Percentiles rank a stretch among this genome's conserved stretches.
Conservation (phyloP, 2,113 vertebrate species). For the Lasiurus cinereus region DNA sequence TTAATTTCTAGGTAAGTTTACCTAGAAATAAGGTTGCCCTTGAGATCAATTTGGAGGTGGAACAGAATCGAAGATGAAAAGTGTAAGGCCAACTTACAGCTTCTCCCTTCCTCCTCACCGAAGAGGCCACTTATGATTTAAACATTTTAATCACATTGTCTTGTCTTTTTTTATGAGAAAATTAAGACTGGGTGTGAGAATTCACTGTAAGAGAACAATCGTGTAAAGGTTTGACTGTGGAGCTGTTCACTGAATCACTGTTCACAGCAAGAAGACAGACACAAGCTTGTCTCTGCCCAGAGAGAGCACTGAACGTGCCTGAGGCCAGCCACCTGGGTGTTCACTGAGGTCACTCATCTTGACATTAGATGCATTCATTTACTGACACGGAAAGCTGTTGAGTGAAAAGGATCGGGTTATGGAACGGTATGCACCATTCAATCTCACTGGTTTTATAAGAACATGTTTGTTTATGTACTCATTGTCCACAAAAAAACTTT, state of each 20-base stretch:
- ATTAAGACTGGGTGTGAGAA: background rate
- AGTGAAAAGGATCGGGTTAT: background rate
- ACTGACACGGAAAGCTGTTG: background rate
- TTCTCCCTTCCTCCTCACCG: background rate
- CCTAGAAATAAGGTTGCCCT: background rate
- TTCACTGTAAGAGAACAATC: background rate
- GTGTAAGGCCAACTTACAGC: background rate
- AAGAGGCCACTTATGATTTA: background rate
- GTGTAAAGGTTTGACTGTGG: background rate
- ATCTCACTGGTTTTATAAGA: background rate
- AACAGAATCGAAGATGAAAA: background rate
- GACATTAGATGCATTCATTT: background rate
- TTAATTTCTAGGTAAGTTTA: conserved; percentile 26
- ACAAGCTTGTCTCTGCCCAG: background rate
- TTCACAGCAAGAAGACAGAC: background rate
- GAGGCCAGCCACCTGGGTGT: background rate
- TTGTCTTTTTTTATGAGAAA: background rate
- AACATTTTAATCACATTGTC: background rate
- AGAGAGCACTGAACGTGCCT: background rate
- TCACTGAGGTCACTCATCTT: background rate
- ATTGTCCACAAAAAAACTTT: background rate
- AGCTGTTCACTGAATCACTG: background rate
- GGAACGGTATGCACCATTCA: fast-evolving
- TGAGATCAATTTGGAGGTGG: background rate
- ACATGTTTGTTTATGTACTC: background rate